These are phyloP conservation scores for Actenoides hombroni DNA, from an alignment of 2,113 vertebrate genomes.

Conservation along the genomic window DNA sequence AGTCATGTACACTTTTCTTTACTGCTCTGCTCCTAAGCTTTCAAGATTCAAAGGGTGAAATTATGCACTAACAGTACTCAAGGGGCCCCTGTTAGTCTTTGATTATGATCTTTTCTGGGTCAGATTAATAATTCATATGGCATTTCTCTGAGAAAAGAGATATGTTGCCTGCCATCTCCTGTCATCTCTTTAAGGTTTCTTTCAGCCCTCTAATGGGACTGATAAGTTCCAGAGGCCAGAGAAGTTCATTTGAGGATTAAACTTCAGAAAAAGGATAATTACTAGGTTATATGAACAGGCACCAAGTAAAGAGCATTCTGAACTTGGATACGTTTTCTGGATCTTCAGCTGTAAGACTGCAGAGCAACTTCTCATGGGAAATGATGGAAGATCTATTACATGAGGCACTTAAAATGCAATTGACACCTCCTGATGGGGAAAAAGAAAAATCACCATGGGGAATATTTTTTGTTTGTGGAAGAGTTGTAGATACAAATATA, in stretches of 20 bases:
- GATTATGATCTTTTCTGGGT: constrained; percentile 70
- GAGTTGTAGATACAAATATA: background rate
- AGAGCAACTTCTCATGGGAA: background rate
- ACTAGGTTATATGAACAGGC: background rate
- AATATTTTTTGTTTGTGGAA: background rate
- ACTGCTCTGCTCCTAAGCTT: background rate
- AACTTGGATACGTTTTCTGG: background rate
- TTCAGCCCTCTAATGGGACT: background rate
- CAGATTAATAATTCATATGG: constrained; percentile 69
- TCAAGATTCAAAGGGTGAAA: constrained; percentile 27
- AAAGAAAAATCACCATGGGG: background rate
- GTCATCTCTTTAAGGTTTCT: constrained; percentile 36
- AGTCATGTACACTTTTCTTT: background rate
- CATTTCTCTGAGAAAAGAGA: constrained; percentile 43
- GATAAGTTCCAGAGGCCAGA: background rate
- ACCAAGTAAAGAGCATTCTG: background rate
- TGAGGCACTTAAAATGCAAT: background rate
- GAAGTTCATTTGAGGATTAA: constrained; percentile 7
- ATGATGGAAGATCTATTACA: background rate
- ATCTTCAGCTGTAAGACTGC: background rate
- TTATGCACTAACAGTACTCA: constrained; percentile 48
- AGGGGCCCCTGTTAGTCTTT: constrained; percentile 35
- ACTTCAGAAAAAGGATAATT: constrained; percentile 1
- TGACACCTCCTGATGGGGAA: background rate
- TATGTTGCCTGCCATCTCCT: constrained; percentile 10